Percentiles rank a stretch among this genome's conserved stretches.
Evolutionary conservation across 2,888 invertebrate species (phyloP).

Genomic region (Oeneis ivallda): DNA sequence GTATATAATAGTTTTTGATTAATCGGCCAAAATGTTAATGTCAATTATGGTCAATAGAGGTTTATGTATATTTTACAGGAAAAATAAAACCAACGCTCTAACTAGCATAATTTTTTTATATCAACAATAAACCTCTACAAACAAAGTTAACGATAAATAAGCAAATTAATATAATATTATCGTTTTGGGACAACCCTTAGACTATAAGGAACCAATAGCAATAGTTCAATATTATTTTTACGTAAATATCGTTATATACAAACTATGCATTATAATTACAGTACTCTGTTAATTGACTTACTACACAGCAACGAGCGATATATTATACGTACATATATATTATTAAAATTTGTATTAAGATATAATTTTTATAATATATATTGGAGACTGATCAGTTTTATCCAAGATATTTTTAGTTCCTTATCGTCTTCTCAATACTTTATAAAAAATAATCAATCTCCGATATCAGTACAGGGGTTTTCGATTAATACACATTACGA

Average conservation of each 20-base stretch:
- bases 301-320: slow-evolving; percentile 2
- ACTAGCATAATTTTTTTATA: too few species aligned
- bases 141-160: too few species aligned
- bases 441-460: neutral
- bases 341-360: neutral
- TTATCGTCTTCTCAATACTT: neutral
- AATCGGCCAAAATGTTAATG: too few species aligned
- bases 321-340: too few species aligned
- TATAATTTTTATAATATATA: neutral
- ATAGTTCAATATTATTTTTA: neutral
- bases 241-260: neutral
- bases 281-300: neutral
- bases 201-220: neutral
- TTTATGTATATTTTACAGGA: too few species aligned
- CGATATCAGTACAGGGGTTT: neutral
- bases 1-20: too few species aligned
- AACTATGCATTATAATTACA: neutral
- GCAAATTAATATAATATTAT: too few species aligned
- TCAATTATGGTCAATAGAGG: too few species aligned
- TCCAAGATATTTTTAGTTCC: neutral
- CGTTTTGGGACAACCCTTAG: neutral
- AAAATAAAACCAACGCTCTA: too few species aligned
- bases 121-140: too few species aligned
- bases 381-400: neutral
- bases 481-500: neutral